Conservation (phyloP, 2,797 vertebrate genomes). For the Coendou prehensilis region DNA sequence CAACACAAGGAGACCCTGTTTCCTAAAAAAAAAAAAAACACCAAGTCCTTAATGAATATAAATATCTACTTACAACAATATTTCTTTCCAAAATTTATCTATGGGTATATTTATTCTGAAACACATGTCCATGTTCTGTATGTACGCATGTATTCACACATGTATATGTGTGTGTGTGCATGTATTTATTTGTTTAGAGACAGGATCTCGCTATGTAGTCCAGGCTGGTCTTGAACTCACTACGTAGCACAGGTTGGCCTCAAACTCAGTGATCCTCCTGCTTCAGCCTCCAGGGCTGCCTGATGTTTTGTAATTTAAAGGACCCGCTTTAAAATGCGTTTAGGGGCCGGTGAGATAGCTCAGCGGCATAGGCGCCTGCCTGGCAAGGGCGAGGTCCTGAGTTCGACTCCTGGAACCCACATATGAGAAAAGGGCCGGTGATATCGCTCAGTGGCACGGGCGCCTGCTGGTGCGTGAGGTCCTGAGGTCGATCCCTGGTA, state of each 20-base stretch:
- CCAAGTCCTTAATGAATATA: not conserved
- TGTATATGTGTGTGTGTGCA: not conserved
- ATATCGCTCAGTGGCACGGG: no score
- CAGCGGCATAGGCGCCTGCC: no score
- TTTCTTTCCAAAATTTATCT: constrained; percentile 7
- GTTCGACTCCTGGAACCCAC: no score
- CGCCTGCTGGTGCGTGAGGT: no score
- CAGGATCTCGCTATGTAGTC: not conserved
- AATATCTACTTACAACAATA: not conserved
- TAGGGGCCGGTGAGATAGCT: not conserved
- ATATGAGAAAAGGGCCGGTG: no score
- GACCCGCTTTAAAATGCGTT: constrained; percentile 1
- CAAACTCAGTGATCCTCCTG: not conserved
- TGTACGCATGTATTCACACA: not conserved
- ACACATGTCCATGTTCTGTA: not conserved
- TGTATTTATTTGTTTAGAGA: not conserved
- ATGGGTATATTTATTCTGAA: constrained; percentile 15
- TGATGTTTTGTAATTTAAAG: constrained; percentile 13
- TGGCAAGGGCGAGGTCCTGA: no score
- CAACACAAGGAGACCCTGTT: not conserved
- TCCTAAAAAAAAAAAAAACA: not conserved
- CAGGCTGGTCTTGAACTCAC: not conserved
- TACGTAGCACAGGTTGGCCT: not conserved
- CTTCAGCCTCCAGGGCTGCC: not conserved
- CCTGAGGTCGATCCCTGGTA: no score